Evolutionary conservation across 2,888 invertebrate species (phyloP).

Genomic region (Yponomeuta sedellus): DNA sequence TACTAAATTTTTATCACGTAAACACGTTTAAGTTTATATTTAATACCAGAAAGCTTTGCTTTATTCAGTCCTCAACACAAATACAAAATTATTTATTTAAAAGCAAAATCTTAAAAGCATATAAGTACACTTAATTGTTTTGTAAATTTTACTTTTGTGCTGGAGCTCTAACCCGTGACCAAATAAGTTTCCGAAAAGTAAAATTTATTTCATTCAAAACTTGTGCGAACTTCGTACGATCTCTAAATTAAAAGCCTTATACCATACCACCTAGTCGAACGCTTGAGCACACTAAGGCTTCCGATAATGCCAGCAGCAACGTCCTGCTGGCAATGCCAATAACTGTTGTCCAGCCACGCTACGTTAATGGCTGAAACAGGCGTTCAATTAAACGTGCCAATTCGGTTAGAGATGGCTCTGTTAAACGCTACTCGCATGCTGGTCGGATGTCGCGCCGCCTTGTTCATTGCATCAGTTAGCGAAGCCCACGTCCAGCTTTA

Average conservation of each 20-base stretch:
- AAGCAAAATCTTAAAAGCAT: too few species aligned
- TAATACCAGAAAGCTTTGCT: too few species aligned
- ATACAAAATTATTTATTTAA: too few species aligned
- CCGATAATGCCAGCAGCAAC: not conserved
- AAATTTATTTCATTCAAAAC: too few species aligned
- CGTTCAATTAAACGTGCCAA: constrained; percentile 67
- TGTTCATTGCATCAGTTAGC: constrained; percentile 27
- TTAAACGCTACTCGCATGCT: constrained; percentile 40
- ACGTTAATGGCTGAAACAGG: constrained; percentile 60
- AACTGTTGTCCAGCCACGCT: constrained; percentile 49
- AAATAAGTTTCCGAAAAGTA: too few species aligned
- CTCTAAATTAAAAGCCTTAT: not conserved
- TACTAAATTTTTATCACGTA: too few species aligned
- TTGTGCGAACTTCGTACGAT: too few species aligned
- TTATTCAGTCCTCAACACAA: too few species aligned
- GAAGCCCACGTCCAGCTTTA: constrained; percentile 10
- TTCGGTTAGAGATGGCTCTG: constrained; percentile 49
- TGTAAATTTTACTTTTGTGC: too few species aligned
- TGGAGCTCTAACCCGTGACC: too few species aligned
- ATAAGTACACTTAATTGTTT: too few species aligned
- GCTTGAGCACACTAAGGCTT: not conserved
- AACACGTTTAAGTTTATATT: too few species aligned
- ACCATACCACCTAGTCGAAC: not conserved
- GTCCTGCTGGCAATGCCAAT: constrained; percentile 41
- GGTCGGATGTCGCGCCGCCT: constrained; percentile 29